phyloP scores from a whole-genome alignment of 2,113 vertebrate species.

The Albula glossodonta region DNA sequence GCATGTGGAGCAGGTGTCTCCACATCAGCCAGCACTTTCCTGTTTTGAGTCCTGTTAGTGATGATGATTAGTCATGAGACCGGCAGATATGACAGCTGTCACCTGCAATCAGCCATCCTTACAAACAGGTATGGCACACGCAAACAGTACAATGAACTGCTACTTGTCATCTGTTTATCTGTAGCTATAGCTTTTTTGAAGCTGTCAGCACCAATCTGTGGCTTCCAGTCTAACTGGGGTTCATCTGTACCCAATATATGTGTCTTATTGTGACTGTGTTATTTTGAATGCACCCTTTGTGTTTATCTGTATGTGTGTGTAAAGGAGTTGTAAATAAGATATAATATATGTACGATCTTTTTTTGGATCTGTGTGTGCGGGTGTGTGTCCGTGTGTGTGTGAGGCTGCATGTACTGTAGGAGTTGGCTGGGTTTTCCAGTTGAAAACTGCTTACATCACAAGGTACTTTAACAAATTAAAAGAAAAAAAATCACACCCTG shows the following conservation, averaged over 20 bases:
- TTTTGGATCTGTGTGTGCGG: background rate
- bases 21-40: background rate
- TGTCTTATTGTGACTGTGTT: background rate
- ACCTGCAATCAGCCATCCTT: background rate
- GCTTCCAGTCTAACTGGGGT: background rate
- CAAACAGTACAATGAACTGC: background rate
- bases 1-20: background rate
- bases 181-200: background rate
- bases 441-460: constrained; percentile 47
- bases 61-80: too few relatives aligned
- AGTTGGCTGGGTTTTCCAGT: constrained; percentile 27
- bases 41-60: background rate
- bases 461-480: constrained; percentile 61
- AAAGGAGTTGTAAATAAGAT: background rate
- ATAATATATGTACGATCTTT: background rate
- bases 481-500: constrained; percentile 42
- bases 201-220: background rate
- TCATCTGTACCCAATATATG: background rate
- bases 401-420: constrained; percentile 14
- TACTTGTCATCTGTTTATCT: background rate
- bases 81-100: background rate
- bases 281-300: background rate
- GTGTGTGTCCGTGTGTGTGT: background rate
- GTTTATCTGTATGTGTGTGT: background rate
- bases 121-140: background rate